Base-by-base conservation (phyloP, 2,888 invertebrate species). In the Chrysomela aeneicollis region DNA sequence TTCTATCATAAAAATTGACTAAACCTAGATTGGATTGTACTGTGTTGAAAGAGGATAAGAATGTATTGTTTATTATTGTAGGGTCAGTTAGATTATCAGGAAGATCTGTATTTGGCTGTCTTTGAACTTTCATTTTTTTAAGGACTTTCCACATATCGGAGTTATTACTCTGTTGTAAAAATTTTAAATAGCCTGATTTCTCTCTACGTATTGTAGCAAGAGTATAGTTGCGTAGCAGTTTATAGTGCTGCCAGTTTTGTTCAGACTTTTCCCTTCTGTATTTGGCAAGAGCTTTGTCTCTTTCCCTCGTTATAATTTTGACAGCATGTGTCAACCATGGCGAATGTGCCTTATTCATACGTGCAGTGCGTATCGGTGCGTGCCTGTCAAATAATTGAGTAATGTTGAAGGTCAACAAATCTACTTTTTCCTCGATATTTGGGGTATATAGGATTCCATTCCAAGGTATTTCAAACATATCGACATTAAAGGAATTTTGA, bases 371-470 rank as follows among this genome's bases (percentile, higher is more conserved):
- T 47, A 47, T 47, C 19, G 47, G 47, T 47, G 47, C 47, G n/a
- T 47, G 47, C 47, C 19, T 47, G 47, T 18, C n/a, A 19, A 47
- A 17, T 47, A 47, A 47, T 47, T 47, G 47, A 17, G n/a, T 19
- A 47, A 47, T 10, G 47, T 47, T 47, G 2, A 18, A 47, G n/a
- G 19, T 47, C 17, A 10, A 47, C n/a, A 10, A 42, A 42, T 42
- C 42, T 6, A 42, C 42, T 42, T 42, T 47, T 47, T 47, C 47
- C 47, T 18, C 9, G 17, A 47, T 47, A 17, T 19, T 47, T 47
- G 47, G 47, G 47, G n/a, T 47, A 47, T 47, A 47, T 17, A 47
- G 47, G 47, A 47, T 47, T 47, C n/a, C 47, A 47, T 47, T 9
- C 47, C 47, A 47, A 47, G 47, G 47, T 47, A 15, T 47, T 47